phyloP scores from a whole-genome alignment of 2,113 vertebrate genomes.

The Naja naja region DNA sequence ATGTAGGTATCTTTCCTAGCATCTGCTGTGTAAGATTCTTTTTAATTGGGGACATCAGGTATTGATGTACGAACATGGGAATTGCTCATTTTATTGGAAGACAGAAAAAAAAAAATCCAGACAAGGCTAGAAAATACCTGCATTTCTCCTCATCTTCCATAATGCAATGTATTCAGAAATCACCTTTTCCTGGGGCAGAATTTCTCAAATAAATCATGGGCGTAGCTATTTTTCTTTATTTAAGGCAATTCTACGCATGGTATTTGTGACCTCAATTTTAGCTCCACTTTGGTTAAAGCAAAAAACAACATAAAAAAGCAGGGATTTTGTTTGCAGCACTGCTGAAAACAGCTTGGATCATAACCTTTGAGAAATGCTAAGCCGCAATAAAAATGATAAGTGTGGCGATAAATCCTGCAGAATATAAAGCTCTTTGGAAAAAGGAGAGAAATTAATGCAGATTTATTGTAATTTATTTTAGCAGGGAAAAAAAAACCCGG shows the following conservation, averaged over 20 bases:
- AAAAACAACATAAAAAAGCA: slow-evolving; percentile 20
- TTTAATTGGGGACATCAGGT: background rate
- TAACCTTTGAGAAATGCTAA: slow-evolving; percentile 32
- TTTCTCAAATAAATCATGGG: background rate
- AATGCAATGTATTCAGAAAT: background rate
- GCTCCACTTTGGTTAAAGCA: background rate
- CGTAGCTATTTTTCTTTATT: background rate
- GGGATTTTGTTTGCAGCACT: slow-evolving; percentile 17
- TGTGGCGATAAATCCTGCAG: slow-evolving; percentile 27
- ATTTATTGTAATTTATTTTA: slow-evolving; percentile 64
- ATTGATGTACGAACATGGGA: background rate
- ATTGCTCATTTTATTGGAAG: background rate
- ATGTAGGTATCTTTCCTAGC: background rate
- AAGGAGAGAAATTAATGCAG: slow-evolving; percentile 46
- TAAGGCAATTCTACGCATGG: slow-evolving; percentile 1
- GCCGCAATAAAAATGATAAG: slow-evolving; percentile 50
- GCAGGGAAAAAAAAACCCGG: slow-evolving; percentile 74
- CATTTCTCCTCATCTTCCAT: background rate
- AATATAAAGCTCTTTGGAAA: slow-evolving; percentile 40
- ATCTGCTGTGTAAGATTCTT: background rate
- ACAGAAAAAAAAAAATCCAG: background rate
- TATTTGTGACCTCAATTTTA: background rate
- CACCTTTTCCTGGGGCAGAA: background rate
- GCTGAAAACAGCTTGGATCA: slow-evolving; percentile 36
- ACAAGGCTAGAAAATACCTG: background rate